These are phyloP conservation scores for Budorcas taxicolor DNA, from an alignment of 2,113 vertebrate genomes.

Conservation along the genomic window DNA sequence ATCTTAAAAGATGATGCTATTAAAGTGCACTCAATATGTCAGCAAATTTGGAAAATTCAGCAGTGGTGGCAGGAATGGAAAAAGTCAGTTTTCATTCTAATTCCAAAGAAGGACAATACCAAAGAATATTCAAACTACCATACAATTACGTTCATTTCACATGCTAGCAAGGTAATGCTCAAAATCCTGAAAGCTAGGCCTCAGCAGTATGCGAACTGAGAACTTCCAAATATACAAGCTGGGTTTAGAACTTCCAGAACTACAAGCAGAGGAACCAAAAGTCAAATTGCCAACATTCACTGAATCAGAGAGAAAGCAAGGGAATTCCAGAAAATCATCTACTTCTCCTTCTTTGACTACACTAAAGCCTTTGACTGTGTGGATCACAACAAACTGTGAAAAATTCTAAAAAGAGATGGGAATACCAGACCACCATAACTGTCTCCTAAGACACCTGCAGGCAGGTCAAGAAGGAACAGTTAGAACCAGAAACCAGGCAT, in stretches of 20 bases:
- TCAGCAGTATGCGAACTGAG: not conserved
- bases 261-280: not conserved
- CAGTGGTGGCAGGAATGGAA: not conserved
- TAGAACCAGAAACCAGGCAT: not conserved
- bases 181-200: not conserved
- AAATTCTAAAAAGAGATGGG: not conserved
- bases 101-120: not conserved
- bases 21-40: not conserved
- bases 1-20: not conserved
- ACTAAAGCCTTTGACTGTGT: not conserved
- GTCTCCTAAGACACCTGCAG: not conserved
- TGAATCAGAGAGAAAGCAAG: not conserved
- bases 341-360: not conserved
- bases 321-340: not conserved
- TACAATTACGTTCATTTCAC: not conserved
- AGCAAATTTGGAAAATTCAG: not conserved
- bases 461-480: not conserved
- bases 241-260: not conserved
- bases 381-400: not conserved
- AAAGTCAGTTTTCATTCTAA: not conserved
- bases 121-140: not conserved
- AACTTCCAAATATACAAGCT: not conserved
- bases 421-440: not conserved
- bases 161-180: not conserved
- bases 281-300: not conserved